A percentile compares a stretch with the other conserved stretches of the same genome.
Conservation (phyloP, 2,113 vertebrate species). For the Amia ocellicauda region DNA sequence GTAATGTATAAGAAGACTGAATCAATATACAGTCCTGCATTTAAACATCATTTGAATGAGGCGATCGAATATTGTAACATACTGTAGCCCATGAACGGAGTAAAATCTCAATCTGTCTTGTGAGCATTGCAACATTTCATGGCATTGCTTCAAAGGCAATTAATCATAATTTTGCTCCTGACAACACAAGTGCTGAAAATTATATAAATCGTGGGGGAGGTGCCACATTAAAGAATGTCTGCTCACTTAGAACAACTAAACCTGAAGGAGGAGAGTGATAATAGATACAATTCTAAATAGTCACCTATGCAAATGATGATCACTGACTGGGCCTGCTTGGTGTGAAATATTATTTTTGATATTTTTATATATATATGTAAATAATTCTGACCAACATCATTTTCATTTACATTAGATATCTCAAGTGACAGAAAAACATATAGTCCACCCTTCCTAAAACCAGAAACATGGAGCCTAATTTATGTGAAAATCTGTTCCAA, state of each 20-base stretch:
- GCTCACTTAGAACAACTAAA: background rate
- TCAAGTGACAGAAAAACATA: too few relatives aligned
- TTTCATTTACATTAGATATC: too few relatives aligned
- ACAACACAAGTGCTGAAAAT: background rate
- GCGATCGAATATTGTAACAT: background rate
- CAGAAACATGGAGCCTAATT: too few relatives aligned
- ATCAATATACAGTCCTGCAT: too few relatives aligned
- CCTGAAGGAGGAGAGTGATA: background rate
- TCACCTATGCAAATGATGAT: background rate
- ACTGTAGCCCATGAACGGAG: background rate
- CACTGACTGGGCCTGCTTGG: background rate
- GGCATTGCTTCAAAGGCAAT: background rate
- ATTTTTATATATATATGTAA: too few relatives aligned
- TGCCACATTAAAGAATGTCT: background rate
- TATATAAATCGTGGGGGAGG: too few relatives aligned
- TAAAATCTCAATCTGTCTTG: conserved; percentile 3
- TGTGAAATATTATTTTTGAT: too few relatives aligned
- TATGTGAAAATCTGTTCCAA: too few relatives aligned
- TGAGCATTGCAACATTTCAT: background rate
- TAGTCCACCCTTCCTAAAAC: too few relatives aligned
- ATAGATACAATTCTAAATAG: background rate
- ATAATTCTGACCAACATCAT: too few relatives aligned
- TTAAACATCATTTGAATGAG: background rate
- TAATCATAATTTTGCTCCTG: background rate
- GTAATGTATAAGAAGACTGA: too few relatives aligned